phyloP scores from a whole-genome alignment of 2,113 vertebrate genomes.

The Vimba vimba region DNA sequence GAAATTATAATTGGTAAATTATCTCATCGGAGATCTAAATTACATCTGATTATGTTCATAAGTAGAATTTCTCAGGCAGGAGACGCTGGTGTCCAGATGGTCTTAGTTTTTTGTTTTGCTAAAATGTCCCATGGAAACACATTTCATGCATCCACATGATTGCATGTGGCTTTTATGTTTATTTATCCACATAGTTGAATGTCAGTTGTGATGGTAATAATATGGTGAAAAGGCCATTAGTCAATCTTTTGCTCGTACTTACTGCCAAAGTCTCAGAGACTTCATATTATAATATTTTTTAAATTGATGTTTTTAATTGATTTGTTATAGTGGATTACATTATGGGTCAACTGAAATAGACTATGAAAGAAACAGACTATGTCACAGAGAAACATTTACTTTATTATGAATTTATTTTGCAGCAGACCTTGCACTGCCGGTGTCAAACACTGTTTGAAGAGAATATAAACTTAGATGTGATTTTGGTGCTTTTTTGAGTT shows the following conservation, averaged over 20 bases:
- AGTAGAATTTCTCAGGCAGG: neutral
- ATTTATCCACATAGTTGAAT: neutral
- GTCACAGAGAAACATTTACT: neutral
- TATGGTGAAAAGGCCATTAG: constrained; percentile 13
- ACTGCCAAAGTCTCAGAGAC: constrained; percentile 20
- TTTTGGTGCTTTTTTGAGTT: neutral
- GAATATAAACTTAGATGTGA: neutral
- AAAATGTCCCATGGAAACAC: neutral
- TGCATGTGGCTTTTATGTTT: neutral
- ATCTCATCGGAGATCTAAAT: constrained; percentile 1
- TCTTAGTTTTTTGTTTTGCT: neutral
- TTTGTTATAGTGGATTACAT: neutral
- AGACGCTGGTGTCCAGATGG: neutral
- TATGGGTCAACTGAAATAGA: neutral
- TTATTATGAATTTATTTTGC: constrained; percentile 8
- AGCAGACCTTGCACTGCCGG: constrained; percentile 18
- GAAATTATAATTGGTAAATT: neutral
- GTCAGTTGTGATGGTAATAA: neutral
- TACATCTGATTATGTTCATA: neutral
- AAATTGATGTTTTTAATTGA: constrained; percentile 10
- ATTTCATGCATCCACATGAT: neutral
- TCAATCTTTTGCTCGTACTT: neutral
- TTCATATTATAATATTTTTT: neutral
- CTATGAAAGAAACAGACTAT: neutral
- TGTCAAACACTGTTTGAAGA: constrained; percentile 12